A percentile compares a stretch with the other conserved stretches of the same genome.
phyloP scores from a whole-genome alignment of 2,888 invertebrate species.

The Ennomos quercinarius region DNA sequence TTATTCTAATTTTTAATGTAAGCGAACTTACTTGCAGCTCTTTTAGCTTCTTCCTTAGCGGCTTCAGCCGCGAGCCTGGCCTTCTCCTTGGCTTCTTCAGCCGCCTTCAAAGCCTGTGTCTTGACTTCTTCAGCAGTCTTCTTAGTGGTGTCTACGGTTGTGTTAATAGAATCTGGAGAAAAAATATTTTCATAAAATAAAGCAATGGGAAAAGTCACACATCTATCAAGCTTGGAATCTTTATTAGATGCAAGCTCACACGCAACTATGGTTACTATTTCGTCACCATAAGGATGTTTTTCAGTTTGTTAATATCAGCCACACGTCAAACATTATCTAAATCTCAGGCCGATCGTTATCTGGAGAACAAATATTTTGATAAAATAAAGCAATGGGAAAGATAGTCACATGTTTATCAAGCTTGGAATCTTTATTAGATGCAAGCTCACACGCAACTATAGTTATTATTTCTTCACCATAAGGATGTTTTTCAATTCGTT shows the following conservation, averaged over 20 bases:
- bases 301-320: constrained; percentile 1
- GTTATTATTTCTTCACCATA: constrained; percentile 5
- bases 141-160: constrained; percentile 75
- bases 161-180: constrained; percentile 70
- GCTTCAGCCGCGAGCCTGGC: constrained; percentile 72
- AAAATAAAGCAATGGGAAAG: neutral
- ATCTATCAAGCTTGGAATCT: constrained; percentile 1
- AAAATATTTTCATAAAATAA: constrained; percentile 2
- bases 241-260: constrained; percentile 15
- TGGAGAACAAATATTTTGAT: constrained; percentile 41
- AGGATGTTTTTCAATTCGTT: neutral
- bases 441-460: constrained; percentile 10
- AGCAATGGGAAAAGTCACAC: neutral
- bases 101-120: constrained; percentile 64
- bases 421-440: constrained; percentile 7
- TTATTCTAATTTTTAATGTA: too few relatives aligned
- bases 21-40: constrained; percentile 67
- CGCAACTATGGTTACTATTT: constrained; percentile 6
- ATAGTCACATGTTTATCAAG: neutral
- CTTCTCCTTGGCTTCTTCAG: constrained; percentile 76
- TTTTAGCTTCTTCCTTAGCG: constrained; percentile 71
- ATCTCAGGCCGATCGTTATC: constrained; percentile 44
- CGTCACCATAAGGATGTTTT: neutral
- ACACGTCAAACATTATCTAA: constrained; percentile 10
- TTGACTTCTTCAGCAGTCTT: constrained; percentile 74